A percentile compares a stretch with the other conserved stretches of the same genome.
Conservation (phyloP, 2,888 invertebrate genomes). For the Lasioglossum villosulum region DNA sequence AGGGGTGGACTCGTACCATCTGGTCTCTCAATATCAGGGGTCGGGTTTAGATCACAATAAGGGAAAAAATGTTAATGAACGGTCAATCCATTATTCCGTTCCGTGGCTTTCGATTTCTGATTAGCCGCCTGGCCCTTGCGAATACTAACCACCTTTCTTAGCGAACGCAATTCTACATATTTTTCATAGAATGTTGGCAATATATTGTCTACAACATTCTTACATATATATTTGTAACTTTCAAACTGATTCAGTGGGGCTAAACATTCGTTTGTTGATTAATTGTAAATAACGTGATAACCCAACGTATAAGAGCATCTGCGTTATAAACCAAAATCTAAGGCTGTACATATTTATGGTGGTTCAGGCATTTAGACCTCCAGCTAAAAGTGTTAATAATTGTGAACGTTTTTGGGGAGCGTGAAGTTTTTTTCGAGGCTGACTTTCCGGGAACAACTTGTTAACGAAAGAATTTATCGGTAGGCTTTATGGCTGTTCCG, state of each 20-base stretch:
- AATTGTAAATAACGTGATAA: neutral
- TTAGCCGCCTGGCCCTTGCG: neutral
- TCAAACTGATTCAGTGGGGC: neutral
- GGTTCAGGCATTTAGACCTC: constrained; percentile 6
- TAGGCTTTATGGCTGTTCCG: constrained; percentile 43
- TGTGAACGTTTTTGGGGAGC: constrained; percentile 14
- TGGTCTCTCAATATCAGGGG: constrained; percentile 42
- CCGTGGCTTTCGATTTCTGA: neutral
- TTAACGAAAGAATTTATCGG: constrained; percentile 41
- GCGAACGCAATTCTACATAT: neutral
- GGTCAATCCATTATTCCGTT: constrained; percentile 20
- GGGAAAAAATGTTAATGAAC: constrained; percentile 39
- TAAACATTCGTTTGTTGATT: neutral
- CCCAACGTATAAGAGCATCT: neutral
- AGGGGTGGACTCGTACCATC: constrained; percentile 45
- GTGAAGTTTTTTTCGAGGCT: constrained; percentile 18
- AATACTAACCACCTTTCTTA: neutral
- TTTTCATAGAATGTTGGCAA: no score
- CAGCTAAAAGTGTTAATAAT: constrained; percentile 28
- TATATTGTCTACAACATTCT: no score
- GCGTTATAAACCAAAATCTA: neutral
- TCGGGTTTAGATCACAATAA: neutral
- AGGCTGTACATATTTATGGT: neutral
- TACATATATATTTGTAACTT: neutral
- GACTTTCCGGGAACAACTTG: constrained; percentile 43